phyloP scores from a whole-genome alignment of 2,797 vertebrate genomes.

The Graptemys geographica region DNA sequence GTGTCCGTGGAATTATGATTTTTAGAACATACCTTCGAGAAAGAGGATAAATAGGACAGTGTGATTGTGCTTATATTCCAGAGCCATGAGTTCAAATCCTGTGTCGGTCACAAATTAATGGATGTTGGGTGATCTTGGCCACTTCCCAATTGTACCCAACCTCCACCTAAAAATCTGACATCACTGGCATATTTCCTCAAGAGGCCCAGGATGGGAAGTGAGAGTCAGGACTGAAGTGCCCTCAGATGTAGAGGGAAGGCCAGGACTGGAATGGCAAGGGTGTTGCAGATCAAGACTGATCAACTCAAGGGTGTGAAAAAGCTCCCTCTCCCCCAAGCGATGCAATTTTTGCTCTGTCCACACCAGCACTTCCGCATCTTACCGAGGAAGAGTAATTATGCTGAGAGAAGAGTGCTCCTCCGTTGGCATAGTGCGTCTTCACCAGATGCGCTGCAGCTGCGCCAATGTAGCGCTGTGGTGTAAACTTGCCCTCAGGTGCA shows the following conservation, averaged over 20 bases:
- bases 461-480: no score
- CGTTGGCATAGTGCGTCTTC: no score
- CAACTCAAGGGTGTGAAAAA: no score
- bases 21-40: neutral
- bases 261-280: neutral
- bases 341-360: no score
- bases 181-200: neutral
- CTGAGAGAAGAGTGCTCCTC: no score
- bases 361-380: no score
- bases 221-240: neutral
- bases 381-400: no score
- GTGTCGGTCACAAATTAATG: neutral
- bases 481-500: neutral
- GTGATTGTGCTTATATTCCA: neutral
- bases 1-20: neutral
- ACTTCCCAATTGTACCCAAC: neutral
- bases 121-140: neutral
- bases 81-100: neutral
- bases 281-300: neutral
- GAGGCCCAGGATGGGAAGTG: neutral
- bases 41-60: neutral
- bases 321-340: no score
- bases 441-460: no score
- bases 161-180: no score
- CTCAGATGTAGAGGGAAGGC: neutral